Percentiles rank a stretch among this genome's conserved stretches.
These are phyloP conservation scores for Pantelozetes paolii DNA, from an alignment of 2,888 invertebrate species.

Conservation along the genomic window DNA sequence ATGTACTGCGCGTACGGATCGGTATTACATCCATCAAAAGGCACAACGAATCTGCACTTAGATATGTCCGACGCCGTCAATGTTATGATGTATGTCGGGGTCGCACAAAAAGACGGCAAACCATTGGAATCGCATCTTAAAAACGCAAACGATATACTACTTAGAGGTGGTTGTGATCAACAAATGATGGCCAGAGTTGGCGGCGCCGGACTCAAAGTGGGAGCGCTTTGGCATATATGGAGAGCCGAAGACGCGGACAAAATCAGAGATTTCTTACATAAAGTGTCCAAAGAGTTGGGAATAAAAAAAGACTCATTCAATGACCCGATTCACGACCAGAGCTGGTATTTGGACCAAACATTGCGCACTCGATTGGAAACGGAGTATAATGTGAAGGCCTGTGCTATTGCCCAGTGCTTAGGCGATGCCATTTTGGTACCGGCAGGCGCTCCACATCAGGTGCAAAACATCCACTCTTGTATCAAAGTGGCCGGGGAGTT, in stretches of 20 bases:
- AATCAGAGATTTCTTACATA: conserved; percentile 85
- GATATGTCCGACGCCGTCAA: conserved; percentile 97
- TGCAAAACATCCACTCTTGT: conserved; percentile 91
- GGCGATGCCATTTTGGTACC: conserved; percentile 98
- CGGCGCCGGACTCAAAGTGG: conserved; percentile 74
- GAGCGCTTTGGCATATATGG: conserved; percentile 98
- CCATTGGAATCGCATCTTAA: background rate
- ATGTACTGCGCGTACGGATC: conserved; percentile 96
- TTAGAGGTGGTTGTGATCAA: conserved; percentile 87
- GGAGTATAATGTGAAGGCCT: conserved; percentile 90
- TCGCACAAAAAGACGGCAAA: conserved; percentile 65
- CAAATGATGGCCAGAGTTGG: conserved; percentile 72
- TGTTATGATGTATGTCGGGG: conserved; percentile 91
- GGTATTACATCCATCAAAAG: conserved; percentile 63
- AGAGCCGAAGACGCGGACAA: conserved; percentile 90
- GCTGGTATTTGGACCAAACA: conserved; percentile 84
- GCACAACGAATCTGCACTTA: conserved; percentile 91
- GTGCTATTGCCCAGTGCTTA: conserved; percentile 88
- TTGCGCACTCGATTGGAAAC: conserved; percentile 79
- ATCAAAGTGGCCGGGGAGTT: conserved; percentile 98
- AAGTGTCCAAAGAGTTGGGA: conserved; percentile 73
- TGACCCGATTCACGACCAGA: conserved; percentile 96
- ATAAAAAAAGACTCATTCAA: conserved; percentile 78
- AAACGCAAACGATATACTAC: conserved; percentile 81
- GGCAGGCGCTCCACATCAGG: conserved; percentile 98